Evolutionary conservation across 2,797 vertebrate genomes (phyloP).

Genomic region (Luscinia luscinia): DNA sequence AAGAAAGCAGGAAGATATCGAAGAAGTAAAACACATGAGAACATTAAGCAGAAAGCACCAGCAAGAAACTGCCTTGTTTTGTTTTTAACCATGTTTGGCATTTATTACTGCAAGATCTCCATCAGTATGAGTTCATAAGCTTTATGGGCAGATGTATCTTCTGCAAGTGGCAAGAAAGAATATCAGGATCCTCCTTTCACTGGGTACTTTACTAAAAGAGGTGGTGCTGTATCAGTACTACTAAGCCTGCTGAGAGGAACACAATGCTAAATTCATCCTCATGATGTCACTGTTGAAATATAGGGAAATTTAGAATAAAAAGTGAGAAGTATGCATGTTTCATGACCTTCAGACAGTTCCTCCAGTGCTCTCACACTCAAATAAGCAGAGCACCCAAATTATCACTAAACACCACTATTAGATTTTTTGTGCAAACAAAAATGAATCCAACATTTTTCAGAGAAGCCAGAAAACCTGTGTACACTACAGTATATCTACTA

Average conservation of each 20-base stretch:
- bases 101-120: not conserved
- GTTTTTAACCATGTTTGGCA: not conserved
- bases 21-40: conserved; percentile 17
- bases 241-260: not conserved
- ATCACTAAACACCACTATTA: not conserved
- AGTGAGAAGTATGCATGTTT: not conserved
- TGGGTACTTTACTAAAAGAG: not conserved
- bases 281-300: not conserved
- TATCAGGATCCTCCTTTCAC: not conserved
- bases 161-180: not conserved
- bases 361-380: not conserved
- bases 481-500: not conserved
- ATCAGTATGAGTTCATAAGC: not conserved
- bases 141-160: not conserved
- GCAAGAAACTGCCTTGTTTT: not conserved
- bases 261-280: not conserved
- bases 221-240: not conserved
- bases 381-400: not conserved
- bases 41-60: not conserved
- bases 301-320: not conserved
- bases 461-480: not conserved
- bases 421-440: not conserved
- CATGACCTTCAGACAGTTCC: not conserved
- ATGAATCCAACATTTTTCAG: not conserved
- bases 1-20: conserved; percentile 31